Evolutionary conservation across 2,888 invertebrate species (phyloP).

Genomic region (Spicauda simplicius): DNA sequence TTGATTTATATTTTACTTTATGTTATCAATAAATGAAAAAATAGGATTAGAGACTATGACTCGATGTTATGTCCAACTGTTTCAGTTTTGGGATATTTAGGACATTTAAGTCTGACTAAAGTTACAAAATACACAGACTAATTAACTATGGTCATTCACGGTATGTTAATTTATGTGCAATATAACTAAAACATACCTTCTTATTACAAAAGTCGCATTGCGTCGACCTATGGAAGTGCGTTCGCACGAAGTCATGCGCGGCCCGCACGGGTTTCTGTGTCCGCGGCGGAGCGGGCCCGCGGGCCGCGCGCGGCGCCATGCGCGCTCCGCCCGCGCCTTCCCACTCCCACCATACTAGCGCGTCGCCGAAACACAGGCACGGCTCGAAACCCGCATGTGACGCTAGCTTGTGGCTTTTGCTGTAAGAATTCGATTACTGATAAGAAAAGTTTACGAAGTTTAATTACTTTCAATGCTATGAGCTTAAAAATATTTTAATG

Average conservation of each 20-base stretch:
- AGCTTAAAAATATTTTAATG: too few species aligned
- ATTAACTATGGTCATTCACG: too few species aligned
- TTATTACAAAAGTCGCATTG: conserved; percentile 97
- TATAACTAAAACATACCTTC: conserved; percentile 85
- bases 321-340: conserved; percentile 70
- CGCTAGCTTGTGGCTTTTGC: conserved; percentile 87
- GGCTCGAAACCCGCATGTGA: conserved; percentile 95
- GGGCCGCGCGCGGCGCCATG: conserved; percentile 60
- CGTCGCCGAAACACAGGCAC: conserved; percentile 95
- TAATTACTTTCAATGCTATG: too few species aligned
- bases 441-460: too few species aligned
- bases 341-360: conserved; percentile 93
- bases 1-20: too few species aligned
- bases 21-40: too few species aligned
- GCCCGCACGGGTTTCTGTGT: conserved; percentile 62
- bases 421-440: conserved; percentile 52
- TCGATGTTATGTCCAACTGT: too few species aligned
- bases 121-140: too few species aligned
- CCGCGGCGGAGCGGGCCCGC: conserved; percentile 57
- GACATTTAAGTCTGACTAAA: too few species aligned
- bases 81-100: too few species aligned
- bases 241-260: conserved; percentile 92
- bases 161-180: too few species aligned
- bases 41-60: too few species aligned
- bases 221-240: conserved; percentile 95